Base-by-base conservation (phyloP, 2,888 invertebrate species). In the Chalcis sispes region DNA sequence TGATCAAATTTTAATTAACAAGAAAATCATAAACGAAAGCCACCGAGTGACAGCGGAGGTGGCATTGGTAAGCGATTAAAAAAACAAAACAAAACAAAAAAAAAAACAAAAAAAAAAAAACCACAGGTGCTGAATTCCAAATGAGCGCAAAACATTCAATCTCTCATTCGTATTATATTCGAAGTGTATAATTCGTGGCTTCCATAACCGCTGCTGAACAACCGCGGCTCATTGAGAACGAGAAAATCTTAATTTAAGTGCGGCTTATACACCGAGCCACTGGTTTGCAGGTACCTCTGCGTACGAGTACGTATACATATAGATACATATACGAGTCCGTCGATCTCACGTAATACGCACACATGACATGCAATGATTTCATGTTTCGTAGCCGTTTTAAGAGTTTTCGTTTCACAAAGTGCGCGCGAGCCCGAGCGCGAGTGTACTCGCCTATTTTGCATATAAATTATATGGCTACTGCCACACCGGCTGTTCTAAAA, bases 341-440 rank as follows among this genome's bases (percentile, higher is more conserved):
- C 20, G 61, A 59, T 52, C 61, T 27, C 71, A 23, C 56, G 4
- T 74, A 74, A 74, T 74, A 56, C 64, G 50, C 59, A 48, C 32
- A 52, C 77, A 29, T 27, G 65, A 52, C 77, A 72, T 46, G 77
- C 75, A 69, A 78, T 78, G 75, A 78, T 75, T 72, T 75, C 77
- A 69, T 72, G 69, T 72, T 72, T 56, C 69, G 7, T 48, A 61
- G 72, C 27, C 72, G 65, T 69, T 76, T 59, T 40, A 64, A 54
- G 72, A 72, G 64, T 72, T 75, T 70, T 65, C 70, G 50, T 59
- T 48, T 70, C 66, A 20, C 65, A 71, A 42, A 64, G 42, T n/a
- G n/a, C 29, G 54, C 36, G 23, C 58, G 52, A 32, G 32, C 20
- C 50, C 52, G 15, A 7, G 36, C 67, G 66, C 67, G 4, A 10